Base-by-base conservation (phyloP, 2,113 vertebrate species). In the Phoenicopterus ruber region DNA sequence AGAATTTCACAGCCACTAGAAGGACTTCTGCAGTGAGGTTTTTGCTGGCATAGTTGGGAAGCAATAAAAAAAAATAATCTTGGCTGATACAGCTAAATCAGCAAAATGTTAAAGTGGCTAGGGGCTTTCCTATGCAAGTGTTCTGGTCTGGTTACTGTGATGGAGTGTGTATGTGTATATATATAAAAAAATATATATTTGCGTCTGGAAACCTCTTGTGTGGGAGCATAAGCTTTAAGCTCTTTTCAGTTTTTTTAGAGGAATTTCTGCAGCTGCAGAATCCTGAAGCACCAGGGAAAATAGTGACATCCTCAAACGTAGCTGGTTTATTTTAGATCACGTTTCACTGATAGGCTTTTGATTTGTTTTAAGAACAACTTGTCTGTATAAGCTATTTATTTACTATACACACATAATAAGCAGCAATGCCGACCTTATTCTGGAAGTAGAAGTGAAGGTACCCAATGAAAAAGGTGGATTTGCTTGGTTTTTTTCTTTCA, bases 321-420 rank as follows among this genome's bases (percentile, higher is more conserved):
- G 42, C 44, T 70, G 42, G 4, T 72, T 94, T 93, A 47, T 70
- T 96, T 46, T 90, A 83, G 65, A 70, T 94, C 72, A n/a, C 6
- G 3, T 92, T 86, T 90, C 82, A 91, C 13, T 54, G 50, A 70
- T 82, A 54, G 77, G 79, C 87, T 93, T 93, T 86, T 81, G 63
- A 70, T 89, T 83, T 89, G 50, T 86, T 89, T 94, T 88, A 91
- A 90, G 79, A 95, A 79, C 52, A 88, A 61, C 67, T 92, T 72
- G 44, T 77, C 74, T 90, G 31, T 76, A 14, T 93, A 67, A 95
- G 57, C 49, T 92, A 8, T 93, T 95, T 93, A 54, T 88, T 92
- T 95, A 81, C 67, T 88, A 9, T 38, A 42, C 0, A 9, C 54
- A 58, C 36, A 6, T 61, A 81, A 26, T n/a, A 66, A 59, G 76